Base-by-base conservation (phyloP, 2,888 invertebrate genomes). In the Thymelicus lineola region DNA sequence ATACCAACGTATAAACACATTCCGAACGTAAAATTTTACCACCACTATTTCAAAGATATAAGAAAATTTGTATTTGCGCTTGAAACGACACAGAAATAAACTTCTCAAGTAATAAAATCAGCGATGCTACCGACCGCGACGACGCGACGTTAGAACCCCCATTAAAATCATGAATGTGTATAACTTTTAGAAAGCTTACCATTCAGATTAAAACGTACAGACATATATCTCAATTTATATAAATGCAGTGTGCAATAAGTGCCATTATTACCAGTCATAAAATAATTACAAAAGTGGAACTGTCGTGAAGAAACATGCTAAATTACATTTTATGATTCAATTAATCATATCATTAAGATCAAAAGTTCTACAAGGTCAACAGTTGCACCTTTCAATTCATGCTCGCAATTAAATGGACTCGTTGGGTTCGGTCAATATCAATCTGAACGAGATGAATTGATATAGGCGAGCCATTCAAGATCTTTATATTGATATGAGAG, bases 401-500 rank as follows among this genome's bases (percentile, higher is more conserved):
- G 71, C 72, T 48, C 53, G 71, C 71, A 63, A 64, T 65, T 71
- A 61, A 59, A 53, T 48, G 70, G 66, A 74, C 71, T 62, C 70
- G 72, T 73, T 74, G 73, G 71, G 58, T 70, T 70, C 61, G 57
- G 71, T 61, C 69, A 72, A 73, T 66, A 65, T 69, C 66, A 57
- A 71, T 68, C 53, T 69, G 61, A 72, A 69, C 57, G 67, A 70
- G 63, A 65, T 68, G 71, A 72, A 67, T 68, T 55, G 57, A 62
- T 70, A 50, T 57, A 53, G 55, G 53, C 53, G 60, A 60, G 50
- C 48, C 70, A 67, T 69, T 70, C 53, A 28, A 58, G 64, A 74
- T 77, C 75, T 76, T 75, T 69, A 77, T 79, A 82, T 82, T 86
- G 87, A 85, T 88, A 87, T 86, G 87, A 79, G 80, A 81, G 79